These are phyloP conservation scores for Dolichallabes microphthalmus DNA, from an alignment of 2,113 vertebrate genomes.

Conservation along the genomic window DNA sequence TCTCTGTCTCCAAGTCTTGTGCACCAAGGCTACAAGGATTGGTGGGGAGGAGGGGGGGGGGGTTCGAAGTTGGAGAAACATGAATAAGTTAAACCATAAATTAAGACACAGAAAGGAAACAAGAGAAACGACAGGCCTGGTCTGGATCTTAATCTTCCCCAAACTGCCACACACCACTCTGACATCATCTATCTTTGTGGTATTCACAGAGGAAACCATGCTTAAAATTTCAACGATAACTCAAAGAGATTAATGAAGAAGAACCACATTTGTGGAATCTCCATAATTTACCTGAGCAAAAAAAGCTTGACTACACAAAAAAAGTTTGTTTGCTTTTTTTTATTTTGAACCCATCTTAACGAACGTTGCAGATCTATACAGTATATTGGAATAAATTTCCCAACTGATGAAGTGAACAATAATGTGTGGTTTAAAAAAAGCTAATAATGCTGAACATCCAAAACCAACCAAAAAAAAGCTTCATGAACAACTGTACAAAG, in stretches of 20 bases:
- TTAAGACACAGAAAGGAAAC: conserved; percentile 25
- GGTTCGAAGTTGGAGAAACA: conserved; percentile 31
- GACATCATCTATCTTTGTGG: conserved; percentile 47
- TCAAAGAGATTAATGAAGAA: conserved; percentile 17
- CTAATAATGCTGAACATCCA: neutral
- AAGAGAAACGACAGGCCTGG: conserved; percentile 53
- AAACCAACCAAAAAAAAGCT: neutral
- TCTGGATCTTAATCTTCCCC: conserved; percentile 51
- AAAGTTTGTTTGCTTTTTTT: neutral
- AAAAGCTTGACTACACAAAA: neutral
- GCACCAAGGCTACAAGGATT: conserved; percentile 33
- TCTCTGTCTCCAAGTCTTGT: conserved; percentile 23
- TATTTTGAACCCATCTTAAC: neutral
- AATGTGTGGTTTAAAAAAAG: neutral
- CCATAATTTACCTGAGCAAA: neutral
- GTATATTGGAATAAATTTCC: neutral
- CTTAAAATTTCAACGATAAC: conserved; percentile 22
- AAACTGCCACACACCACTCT: conserved; percentile 54
- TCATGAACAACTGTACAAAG: neutral
- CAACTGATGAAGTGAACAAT: neutral
- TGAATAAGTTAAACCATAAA: conserved; percentile 23
- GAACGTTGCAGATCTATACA: neutral
- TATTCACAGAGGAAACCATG: conserved; percentile 28
- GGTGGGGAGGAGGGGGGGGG: no score
- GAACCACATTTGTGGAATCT: neutral